Base-by-base conservation (phyloP, 2,797 vertebrate species). In the Syngnathus acus region DNA sequence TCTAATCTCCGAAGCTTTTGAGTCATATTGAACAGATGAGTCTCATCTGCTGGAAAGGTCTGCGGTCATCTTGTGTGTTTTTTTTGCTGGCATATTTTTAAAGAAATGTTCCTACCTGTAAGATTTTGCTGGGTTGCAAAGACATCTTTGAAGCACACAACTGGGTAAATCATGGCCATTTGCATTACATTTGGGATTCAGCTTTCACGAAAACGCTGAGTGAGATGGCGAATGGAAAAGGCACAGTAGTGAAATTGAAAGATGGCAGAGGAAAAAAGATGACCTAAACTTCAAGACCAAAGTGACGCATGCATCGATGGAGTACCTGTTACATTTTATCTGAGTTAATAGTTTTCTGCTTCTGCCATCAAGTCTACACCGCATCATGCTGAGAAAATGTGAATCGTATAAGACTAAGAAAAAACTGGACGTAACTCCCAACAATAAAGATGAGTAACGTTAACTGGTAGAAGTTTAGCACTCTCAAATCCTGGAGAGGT, bases 1-100 rank as follows among this genome's bases (percentile, higher is more conserved):
- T 65, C 58, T 68, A 74, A 79, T 83, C 64, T 57, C 66, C 43
- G 7, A 63, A 67, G 38, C 71, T 72, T 76, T 63, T 75, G 50
- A 85, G 79, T 80, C 39, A 65, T 71, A 59, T 72, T n/a, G 68
- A 85, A 48, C 76, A 82, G 75, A 85, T 78, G 84, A 77, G 78
- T 9, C 83, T 78, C 70, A 73, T 81, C 79, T 81, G 71, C 68
- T 69, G 61, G 69, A 80, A 76, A 73, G 39, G 48, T 55, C 45
- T 47, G n/a, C 19, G 39, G 40, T 77, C 74, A 72, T 79, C 65
- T 72, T 76, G 61, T 65, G 54, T 19, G 9, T 61, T 47, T 66
- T 51, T 42, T 58, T 58, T 50, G 0, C 19, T 21, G n/a, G n/a
- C 19, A 10, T 9, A 9, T 9, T 9, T 17, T 1, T 50, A 66